phyloP scores from a whole-genome alignment of 2,888 invertebrate species.

The Hypolimnas misippus region DNA sequence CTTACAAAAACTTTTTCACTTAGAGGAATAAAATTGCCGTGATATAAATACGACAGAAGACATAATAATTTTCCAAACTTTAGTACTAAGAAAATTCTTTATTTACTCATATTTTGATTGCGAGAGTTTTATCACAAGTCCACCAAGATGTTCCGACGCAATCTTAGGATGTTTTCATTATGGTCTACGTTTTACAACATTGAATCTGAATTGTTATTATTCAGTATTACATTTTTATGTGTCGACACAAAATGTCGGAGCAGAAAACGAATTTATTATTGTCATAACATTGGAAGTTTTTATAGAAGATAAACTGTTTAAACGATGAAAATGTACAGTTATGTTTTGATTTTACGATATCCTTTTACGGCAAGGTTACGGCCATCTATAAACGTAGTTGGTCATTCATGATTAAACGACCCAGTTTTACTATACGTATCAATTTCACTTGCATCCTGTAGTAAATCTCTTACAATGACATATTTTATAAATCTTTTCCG shows the following conservation, averaged over 20 bases:
- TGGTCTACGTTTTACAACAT: conserved; percentile 44
- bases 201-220: conserved; percentile 54
- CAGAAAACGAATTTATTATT: conserved; percentile 58
- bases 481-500: background rate
- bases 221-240: conserved; percentile 57
- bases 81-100: too few relatives aligned
- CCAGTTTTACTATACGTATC: conserved; percentile 35
- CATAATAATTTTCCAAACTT: too few relatives aligned
- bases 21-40: too few relatives aligned
- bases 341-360: conserved; percentile 48
- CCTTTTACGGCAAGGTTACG: conserved; percentile 44
- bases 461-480: conserved; percentile 13
- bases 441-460: conserved; percentile 33
- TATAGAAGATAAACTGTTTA: conserved; percentile 62
- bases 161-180: conserved; percentile 41
- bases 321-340: conserved; percentile 53
- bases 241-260: conserved; percentile 48
- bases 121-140: conserved; percentile 1
- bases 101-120: background rate
- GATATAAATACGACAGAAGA: too few relatives aligned
- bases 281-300: conserved; percentile 60
- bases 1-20: too few relatives aligned
- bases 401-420: conserved; percentile 40
- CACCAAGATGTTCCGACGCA: conserved; percentile 4
- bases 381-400: conserved; percentile 37